Evolutionary conservation across 2,797 vertebrate species (phyloP).

Genomic region (Crax fasciolata): DNA sequence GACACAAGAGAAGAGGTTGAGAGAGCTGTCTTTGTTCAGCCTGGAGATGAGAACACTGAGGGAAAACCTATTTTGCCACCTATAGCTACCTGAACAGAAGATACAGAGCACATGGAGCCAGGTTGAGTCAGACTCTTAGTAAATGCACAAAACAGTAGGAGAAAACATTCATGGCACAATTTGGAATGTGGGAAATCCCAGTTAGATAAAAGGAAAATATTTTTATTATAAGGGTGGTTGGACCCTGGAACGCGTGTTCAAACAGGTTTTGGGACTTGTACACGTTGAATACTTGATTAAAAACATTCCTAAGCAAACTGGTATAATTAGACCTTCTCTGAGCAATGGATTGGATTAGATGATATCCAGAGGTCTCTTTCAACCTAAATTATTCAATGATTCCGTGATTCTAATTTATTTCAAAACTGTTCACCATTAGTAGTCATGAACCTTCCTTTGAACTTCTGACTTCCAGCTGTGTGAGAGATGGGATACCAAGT

Average conservation of each 20-base stretch:
- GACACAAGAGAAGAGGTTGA: neutral
- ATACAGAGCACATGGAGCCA: neutral
- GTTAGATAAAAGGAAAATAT: neutral
- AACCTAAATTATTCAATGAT: neutral
- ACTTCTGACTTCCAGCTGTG: neutral
- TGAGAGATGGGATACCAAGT: neutral
- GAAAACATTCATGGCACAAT: neutral
- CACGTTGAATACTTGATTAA: neutral
- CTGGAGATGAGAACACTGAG: neutral
- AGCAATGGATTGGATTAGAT: neutral
- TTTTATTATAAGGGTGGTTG: neutral
- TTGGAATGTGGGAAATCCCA: neutral
- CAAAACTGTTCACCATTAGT: neutral
- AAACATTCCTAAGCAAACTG: neutral
- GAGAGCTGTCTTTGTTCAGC: neutral
- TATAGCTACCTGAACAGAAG: neutral
- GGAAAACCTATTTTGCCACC: neutral
- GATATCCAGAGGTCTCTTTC: neutral
- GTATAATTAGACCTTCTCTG: neutral
- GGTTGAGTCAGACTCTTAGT: neutral
- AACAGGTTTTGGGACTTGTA: neutral
- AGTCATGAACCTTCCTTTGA: neutral
- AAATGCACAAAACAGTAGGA: neutral
- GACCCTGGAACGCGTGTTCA: neutral
- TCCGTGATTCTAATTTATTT: neutral